Percentiles rank a stretch among this genome's conserved stretches.
Conservation (phyloP, 2,113 vertebrate genomes). For the Sylvietta virens region DNA sequence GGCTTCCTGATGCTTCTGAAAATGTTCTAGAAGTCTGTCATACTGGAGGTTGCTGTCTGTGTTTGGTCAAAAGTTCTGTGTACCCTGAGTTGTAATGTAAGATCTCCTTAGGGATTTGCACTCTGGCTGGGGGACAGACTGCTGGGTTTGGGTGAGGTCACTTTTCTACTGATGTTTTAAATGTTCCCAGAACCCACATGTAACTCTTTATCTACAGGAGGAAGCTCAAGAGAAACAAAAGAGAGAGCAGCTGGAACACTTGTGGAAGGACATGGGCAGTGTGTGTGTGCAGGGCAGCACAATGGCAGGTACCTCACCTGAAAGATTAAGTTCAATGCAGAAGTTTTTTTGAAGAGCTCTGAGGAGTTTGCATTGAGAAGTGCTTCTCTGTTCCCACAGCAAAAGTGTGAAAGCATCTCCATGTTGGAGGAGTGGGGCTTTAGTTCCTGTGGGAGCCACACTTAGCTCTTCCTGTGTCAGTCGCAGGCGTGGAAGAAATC, state of each 20-base stretch:
- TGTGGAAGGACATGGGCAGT: constrained; percentile 85
- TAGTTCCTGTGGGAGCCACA: not conserved
- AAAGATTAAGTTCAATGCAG: not conserved
- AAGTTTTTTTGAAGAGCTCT: not conserved
- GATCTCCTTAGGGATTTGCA: not conserved
- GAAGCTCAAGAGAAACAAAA: constrained; percentile 79
- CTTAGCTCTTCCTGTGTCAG: not conserved
- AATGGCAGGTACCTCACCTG: constrained; percentile 67
- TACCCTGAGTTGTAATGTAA: not conserved
- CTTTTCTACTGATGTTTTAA: not conserved
- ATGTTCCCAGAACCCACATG: not conserved
- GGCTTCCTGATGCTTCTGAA: not conserved
- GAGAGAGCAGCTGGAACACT: constrained; percentile 83
- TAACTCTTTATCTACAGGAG: constrained; percentile 62
- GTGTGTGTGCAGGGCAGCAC: constrained; percentile 70
- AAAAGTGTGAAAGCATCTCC: not conserved
- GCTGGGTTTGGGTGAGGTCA: not conserved
- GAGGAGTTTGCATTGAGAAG: not conserved
- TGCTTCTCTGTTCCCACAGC: not conserved
- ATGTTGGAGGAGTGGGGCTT: not conserved
- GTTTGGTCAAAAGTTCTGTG: not conserved
- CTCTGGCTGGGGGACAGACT: not conserved
- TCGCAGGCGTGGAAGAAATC: not conserved
- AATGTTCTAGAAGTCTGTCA: not conserved
- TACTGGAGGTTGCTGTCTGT: not conserved